Evolutionary conservation across 2,113 vertebrate genomes (phyloP), one percentile per base, ranked within the genome.

Genomic region (Brienomyrus brachyistius): DNA sequence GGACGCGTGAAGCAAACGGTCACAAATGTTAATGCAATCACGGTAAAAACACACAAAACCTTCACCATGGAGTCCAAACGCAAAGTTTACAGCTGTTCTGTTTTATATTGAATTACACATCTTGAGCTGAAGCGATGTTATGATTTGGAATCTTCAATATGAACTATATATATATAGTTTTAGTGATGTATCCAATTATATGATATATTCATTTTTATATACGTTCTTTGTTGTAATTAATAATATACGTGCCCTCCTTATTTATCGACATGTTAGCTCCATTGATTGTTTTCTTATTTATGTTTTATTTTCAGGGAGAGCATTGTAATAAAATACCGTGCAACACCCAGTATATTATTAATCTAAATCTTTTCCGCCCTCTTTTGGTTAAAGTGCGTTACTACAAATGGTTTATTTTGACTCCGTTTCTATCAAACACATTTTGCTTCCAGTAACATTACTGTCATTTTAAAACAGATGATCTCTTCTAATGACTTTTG

Each of bases 291-390:
- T 40, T 80, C 35, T 43, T 80, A 40, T 80, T 15, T 70, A 31
- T 70, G n/a, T 70, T 70, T 31, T 70, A 31, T 70, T 70, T 70
- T 70, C 27, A 13, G 27, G 31, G n/a, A 70, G 62, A 54, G 51
- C 40, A 35, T 43, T 5, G 31, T 17, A 80, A 43, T 80, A 80
- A 80, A 77, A 40, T 77, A 43, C 35, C 74, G 1, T 40, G 35
- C 40, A 19, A 40, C 31, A 56, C 74, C 35, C 74, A 40, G 62
- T 99, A 95, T 96, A 96, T 90, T 96, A 94, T 89, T 15, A 80
- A 43, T 19, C 6, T 17, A 90, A 89, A 86, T 83, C 82, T 93
- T 19, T 94, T 87, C 93, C 93, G 93, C 94, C 94, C 92, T 51
- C 95, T 94, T 82, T 48, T 74, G 23, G 51, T 88, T 8, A 80